phyloP scores from a whole-genome alignment of 2,113 vertebrate species.

The Hippocampus zosterae region DNA sequence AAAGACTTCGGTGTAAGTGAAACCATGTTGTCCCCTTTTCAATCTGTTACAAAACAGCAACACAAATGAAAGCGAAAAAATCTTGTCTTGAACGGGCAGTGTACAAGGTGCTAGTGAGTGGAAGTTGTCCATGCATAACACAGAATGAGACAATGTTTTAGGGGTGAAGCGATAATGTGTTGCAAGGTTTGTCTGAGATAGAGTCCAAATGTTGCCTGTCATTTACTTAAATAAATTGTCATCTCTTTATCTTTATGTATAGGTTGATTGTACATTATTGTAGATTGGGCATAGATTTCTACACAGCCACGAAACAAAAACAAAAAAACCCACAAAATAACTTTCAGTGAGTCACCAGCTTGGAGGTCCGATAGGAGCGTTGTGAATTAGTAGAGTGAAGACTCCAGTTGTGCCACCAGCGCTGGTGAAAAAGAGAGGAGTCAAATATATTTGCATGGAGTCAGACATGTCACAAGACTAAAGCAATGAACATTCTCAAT shows the following conservation, averaged over 20 bases:
- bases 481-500: not conserved
- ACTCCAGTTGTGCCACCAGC: constrained; percentile 83
- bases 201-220: no score
- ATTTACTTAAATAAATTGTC: no score
- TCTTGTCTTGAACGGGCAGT: not conserved
- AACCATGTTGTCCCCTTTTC: not conserved
- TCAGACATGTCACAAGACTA: constrained; percentile 19
- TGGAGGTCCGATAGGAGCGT: constrained; percentile 76
- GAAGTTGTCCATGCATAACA: no score
- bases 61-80: not conserved
- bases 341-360: constrained; percentile 77
- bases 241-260: no score
- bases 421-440: constrained; percentile 75
- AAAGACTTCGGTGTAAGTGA: not conserved
- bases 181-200: no score
- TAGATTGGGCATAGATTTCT: not conserved
- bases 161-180: no score
- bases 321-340: constrained; percentile 21
- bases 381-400: constrained; percentile 90
- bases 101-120: not conserved
- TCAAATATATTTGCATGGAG: constrained; percentile 23
- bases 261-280: no score
- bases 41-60: no score
- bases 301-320: not conserved
- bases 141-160: no score